Percentiles rank a stretch among this genome's conserved stretches.
phyloP scores from a whole-genome alignment of 2,797 vertebrate genomes.

The Muscicapa striata region DNA sequence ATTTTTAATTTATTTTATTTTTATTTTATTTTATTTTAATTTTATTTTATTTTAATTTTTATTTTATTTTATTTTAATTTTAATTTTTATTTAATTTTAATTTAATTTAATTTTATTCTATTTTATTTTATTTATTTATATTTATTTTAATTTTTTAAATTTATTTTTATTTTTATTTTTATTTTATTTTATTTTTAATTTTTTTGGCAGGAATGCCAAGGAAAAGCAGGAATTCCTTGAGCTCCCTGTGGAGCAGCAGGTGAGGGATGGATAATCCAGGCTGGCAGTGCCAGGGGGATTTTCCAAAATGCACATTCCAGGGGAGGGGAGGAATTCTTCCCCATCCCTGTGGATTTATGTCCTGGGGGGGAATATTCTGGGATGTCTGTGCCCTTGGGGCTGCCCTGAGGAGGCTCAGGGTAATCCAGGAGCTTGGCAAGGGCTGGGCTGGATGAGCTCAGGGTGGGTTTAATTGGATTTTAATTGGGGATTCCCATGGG shows the following conservation, averaged over 20 bases:
- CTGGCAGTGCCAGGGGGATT: background rate
- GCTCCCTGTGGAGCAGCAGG: background rate
- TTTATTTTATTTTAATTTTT: no score
- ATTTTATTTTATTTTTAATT: no score
- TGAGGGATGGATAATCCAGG: background rate
- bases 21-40: no score
- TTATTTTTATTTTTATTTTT: no score
- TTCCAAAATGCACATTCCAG: no score
- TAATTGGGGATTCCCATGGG: background rate
- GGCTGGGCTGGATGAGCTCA: background rate
- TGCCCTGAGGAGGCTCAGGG: background rate
- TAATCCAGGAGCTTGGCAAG: background rate
- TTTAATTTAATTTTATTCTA: no score
- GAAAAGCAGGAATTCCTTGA: background rate
- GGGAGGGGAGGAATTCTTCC: background rate
- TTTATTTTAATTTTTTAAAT: no score
- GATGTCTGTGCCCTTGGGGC: background rate
- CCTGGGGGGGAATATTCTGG: background rate
- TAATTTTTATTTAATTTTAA: no score
- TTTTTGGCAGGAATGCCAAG: no score
- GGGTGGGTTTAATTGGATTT: background rate
- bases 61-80: no score
- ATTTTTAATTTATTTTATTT: no score
- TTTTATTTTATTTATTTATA: no score
- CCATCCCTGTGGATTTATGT: fast-evolving